phyloP scores from a whole-genome alignment of 2,797 vertebrate species.

The Macropus fuliginosus region DNA sequence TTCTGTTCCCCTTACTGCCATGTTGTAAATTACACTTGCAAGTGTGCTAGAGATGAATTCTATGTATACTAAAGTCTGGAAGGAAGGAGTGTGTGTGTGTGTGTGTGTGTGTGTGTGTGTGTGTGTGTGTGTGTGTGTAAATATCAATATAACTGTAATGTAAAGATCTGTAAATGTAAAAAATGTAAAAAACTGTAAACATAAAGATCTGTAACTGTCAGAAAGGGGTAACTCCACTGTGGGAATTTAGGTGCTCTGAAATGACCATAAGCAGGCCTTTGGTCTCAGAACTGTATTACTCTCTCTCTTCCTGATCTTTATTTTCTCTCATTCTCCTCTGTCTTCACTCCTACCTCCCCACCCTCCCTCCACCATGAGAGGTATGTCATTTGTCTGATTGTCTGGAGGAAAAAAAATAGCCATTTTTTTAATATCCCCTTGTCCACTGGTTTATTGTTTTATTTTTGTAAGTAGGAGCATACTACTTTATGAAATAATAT shows the following conservation, averaged over 20 bases:
- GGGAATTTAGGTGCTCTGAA: neutral
- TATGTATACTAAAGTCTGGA: neutral
- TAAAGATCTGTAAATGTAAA: no score
- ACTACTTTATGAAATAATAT: no score
- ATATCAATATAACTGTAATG: no score
- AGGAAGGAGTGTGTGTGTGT: neutral
- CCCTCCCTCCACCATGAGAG: neutral
- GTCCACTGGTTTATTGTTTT: no score
- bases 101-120: no score
- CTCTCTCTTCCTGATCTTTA: neutral
- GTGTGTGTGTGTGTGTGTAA: no score
- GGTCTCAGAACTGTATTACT: neutral
- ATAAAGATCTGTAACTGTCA: neutral
- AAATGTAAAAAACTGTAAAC: no score
- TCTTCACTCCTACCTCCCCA: neutral
- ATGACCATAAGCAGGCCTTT: neutral
- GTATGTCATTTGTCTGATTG: neutral
- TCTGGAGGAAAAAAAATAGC: neutral
- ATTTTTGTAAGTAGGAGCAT: neutral
- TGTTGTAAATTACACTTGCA: neutral
- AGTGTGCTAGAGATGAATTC: slow-evolving; percentile 3
- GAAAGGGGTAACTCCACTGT: neutral
- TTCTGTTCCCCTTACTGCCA: neutral
- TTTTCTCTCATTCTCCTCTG: neutral
- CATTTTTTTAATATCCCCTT: neutral